Base-by-base conservation (phyloP, 2,888 invertebrate genomes). In the Hydrotaea cyrtoneurina region DNA sequence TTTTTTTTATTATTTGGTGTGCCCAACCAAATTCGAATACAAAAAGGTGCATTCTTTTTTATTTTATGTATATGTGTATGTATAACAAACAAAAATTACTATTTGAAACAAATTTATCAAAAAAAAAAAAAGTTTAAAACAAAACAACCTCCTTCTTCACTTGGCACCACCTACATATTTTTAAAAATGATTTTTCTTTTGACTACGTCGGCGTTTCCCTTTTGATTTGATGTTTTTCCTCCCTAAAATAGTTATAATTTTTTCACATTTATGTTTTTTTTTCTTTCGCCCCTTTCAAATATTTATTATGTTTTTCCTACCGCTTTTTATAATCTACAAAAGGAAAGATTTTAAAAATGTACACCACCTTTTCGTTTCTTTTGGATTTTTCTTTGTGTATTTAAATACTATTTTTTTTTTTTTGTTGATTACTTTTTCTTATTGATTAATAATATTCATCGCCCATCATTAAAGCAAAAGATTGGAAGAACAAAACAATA, bases 1-100 rank as follows among this genome's bases (percentile, higher is more conserved):
- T n/a, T n/a, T n/a, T n/a, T n/a, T n/a, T n/a, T n/a, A n/a, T n/a
- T n/a, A n/a, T n/a, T n/a, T n/a, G n/a, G n/a, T n/a, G n/a, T n/a
- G n/a, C n/a, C n/a, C n/a, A n/a, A n/a, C 31, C 7, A 15, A 59
- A 59, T 3, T 17, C 10, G 0, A 15, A 59, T 26, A 59, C 39
- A 74, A 73, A n/a, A 76, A 66, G 81, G 80, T 77, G 76, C 78
- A 82, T 79, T 76, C 11, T 53, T 69, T 71, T 73, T 71, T 62
- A 39, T 39, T 73, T 74, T 69, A 71, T 81, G 66, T 78, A 66
- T 78, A 66, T 74, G 66, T 83, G 26, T 83, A 59, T 73, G 80
- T 78, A 78, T 64, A 75, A 36, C 39, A 73, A 59, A 76, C n/a
- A 31, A 31, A 31, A 77, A 79, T 64, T 78, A 69, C 71, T 15